These are phyloP conservation scores for Sceliomorpha sp. DNA, from an alignment of 2,888 invertebrate species.

Conservation along the genomic window DNA sequence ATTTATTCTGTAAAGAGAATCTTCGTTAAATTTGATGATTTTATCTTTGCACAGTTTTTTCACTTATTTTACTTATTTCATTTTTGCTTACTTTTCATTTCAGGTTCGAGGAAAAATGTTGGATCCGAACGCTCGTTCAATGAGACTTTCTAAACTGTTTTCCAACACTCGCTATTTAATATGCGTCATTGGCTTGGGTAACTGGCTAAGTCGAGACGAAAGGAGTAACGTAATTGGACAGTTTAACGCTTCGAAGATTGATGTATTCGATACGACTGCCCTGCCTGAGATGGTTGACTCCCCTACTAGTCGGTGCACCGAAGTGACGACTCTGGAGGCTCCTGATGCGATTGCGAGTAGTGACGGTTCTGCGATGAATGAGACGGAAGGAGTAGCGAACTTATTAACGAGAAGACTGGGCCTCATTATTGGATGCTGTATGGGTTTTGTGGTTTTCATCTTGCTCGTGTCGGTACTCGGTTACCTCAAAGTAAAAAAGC, in stretches of 20 bases:
- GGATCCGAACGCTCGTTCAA: conserved; percentile 87
- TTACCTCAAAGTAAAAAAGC: conserved; percentile 92
- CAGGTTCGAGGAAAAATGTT: conserved; percentile 89
- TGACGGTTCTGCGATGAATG: conserved; percentile 80
- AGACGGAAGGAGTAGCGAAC: conserved; percentile 82
- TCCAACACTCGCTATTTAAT: conserved; percentile 92
- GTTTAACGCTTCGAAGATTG: conserved; percentile 68
- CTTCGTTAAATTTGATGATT: no score
- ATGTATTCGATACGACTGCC: conserved; percentile 82
- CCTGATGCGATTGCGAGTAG: conserved; percentile 80
- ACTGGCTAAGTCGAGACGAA: conserved; percentile 82
- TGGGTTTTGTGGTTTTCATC: conserved; percentile 92
- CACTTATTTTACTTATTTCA: no score
- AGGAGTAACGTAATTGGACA: conserved; percentile 68
- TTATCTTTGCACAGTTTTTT: no score
- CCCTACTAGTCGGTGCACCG: conserved; percentile 88
- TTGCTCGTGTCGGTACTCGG: conserved; percentile 91
- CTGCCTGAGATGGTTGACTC: conserved; percentile 85
- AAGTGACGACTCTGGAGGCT: conserved; percentile 88
- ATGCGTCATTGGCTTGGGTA: conserved; percentile 93
- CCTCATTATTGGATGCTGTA: conserved; percentile 91
- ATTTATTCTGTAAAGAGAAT: no score
- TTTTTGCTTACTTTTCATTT: no score
- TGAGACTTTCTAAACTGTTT: conserved; percentile 87
- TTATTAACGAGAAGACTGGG: conserved; percentile 91